Conservation (phyloP, 92 coral and sea anemone species). For the Phenganax stokvisi region DNA sequence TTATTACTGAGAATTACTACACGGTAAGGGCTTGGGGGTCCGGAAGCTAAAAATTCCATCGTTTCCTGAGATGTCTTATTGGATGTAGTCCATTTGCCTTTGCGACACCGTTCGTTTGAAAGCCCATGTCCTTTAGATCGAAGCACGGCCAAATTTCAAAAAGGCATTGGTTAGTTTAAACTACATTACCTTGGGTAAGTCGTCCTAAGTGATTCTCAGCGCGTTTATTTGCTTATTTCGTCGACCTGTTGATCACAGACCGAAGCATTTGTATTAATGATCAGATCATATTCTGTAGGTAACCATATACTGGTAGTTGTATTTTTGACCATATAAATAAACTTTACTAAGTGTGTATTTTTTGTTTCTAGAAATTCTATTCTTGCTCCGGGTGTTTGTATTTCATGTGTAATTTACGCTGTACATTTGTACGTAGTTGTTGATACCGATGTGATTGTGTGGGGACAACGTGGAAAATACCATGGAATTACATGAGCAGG, state of each 20-base stretch:
- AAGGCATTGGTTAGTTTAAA: conserved; percentile 27
- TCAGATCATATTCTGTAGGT: not conserved
- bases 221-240: conserved; percentile 33
- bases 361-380: conserved; percentile 18
- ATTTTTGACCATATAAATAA: conserved; percentile 10
- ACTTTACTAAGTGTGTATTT: conserved; percentile 6
- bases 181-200: conserved; percentile 30
- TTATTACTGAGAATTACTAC: conserved; percentile 30
- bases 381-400: not conserved
- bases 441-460: conserved; percentile 12
- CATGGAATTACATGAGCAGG: not conserved
- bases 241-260: conserved; percentile 25
- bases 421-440: conserved; percentile 13
- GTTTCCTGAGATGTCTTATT: conserved; percentile 38
- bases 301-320: not conserved
- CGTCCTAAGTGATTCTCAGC: not conserved
- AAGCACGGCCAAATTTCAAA: not conserved
- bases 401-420: conserved; percentile 25
- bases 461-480: not conserved
- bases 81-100: conserved; percentile 34
- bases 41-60: conserved; percentile 34
- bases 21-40: conserved; percentile 36
- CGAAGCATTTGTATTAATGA: not conserved
- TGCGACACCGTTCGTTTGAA: conserved; percentile 25
- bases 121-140: conserved; percentile 12